phyloP scores from a whole-genome alignment of 2,113 vertebrate species.

The Platichthys stellatus region DNA sequence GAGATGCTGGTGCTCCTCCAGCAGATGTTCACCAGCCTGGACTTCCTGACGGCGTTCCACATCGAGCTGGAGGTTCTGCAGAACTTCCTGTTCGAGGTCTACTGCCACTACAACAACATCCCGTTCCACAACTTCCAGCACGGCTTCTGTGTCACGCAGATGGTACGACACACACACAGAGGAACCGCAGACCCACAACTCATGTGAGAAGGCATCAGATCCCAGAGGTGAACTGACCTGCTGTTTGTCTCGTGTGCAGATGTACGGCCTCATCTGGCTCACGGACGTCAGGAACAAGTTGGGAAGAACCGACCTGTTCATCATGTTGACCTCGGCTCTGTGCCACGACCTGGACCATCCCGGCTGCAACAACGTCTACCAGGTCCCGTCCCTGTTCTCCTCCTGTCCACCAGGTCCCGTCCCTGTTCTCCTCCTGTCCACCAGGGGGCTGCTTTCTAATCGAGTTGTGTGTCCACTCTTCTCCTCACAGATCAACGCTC shows the following conservation, averaged over 20 bases:
- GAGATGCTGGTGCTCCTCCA: conserved; percentile 80
- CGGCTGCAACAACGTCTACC: conserved; percentile 72
- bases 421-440: too few species aligned
- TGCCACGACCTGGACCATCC: conserved; percentile 74
- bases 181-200: too few species aligned
- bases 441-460: too few species aligned
- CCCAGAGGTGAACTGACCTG: background rate
- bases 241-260: conserved; percentile 24
- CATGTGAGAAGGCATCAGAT: too few species aligned
- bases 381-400: conserved; percentile 25
- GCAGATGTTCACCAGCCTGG: conserved; percentile 79
- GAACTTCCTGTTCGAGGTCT: conserved; percentile 79
- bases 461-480: too few species aligned
- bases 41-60: conserved; percentile 72
- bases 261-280: conserved; percentile 73
- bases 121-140: conserved; percentile 80
- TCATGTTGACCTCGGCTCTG: conserved; percentile 71
- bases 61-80: conserved; percentile 73
- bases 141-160: conserved; percentile 75
- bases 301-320: conserved; percentile 42
- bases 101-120: conserved; percentile 79
- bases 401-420: conserved; percentile 54
- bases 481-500: conserved; percentile 72
- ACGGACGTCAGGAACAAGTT: conserved; percentile 62
- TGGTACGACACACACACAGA: conserved; percentile 33